phyloP scores from a whole-genome alignment of 2,797 vertebrate genomes.

The Acanthopagrus latus region DNA sequence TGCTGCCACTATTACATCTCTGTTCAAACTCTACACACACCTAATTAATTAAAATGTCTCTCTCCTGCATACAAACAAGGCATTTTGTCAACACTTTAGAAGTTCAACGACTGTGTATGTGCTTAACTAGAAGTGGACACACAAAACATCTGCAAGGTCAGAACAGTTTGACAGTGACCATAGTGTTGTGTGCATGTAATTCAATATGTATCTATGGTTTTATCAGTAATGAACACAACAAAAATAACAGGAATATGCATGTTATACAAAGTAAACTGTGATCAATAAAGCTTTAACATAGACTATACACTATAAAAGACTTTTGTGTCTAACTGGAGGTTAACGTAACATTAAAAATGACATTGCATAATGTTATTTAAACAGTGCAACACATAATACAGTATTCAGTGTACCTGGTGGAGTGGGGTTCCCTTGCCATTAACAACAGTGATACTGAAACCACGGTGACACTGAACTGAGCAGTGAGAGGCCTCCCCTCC shows the following conservation, averaged over 20 bases:
- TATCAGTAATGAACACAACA: no score
- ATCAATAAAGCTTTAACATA: no score
- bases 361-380: not conserved
- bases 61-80: not conserved
- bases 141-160: no score
- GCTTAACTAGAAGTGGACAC: no score
- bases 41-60: not conserved
- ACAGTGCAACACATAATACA: not conserved
- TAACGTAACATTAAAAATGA: not conserved
- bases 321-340: not conserved
- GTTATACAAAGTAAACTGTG: no score
- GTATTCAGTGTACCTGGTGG: constrained; percentile 75
- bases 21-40: not conserved
- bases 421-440: constrained; percentile 68
- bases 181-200: no score
- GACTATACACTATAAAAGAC: not conserved
- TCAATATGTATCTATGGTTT: no score
- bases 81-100: no score
- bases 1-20: not conserved
- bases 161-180: no score
- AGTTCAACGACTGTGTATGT: no score
- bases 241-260: no score
- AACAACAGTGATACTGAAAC: constrained; percentile 83
- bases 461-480: constrained; percentile 86
- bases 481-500: constrained; percentile 82